Conservation (phyloP, 2,888 invertebrate species). For the Drosophila lutescens region DNA sequence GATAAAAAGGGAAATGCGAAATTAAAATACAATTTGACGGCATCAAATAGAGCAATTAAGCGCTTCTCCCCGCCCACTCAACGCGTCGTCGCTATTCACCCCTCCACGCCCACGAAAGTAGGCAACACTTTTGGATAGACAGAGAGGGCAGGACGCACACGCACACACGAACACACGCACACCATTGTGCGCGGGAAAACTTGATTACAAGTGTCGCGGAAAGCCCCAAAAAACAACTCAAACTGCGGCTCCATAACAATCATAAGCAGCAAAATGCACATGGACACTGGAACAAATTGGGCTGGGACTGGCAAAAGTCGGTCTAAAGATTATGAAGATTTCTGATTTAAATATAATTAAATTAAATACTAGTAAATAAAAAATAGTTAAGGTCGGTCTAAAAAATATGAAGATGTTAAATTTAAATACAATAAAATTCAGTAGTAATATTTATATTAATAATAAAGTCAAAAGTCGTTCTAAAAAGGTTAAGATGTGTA, state of each 20-base stretch:
- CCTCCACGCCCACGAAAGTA: constrained; percentile 16
- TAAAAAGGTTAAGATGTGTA: too few relatives aligned
- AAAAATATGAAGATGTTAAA: too few relatives aligned
- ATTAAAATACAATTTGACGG: constrained; percentile 81
- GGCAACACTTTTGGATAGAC: constrained; percentile 2
- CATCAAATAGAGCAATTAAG: constrained; percentile 78
- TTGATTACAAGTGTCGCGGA: constrained; percentile 50
- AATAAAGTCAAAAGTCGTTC: too few relatives aligned
- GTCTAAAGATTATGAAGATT: too few relatives aligned
- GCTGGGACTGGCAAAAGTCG: too few relatives aligned
- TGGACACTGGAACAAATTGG: neutral
- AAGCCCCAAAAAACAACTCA: constrained; percentile 45
- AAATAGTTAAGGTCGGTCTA: too few relatives aligned
- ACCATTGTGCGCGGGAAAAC: constrained; percentile 43
- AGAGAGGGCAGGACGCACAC: constrained; percentile 16
- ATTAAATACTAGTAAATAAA: too few relatives aligned
- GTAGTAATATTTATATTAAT: too few relatives aligned
- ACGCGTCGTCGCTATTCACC: neutral
- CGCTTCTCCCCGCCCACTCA: constrained; percentile 40
- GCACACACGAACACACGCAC: constrained; percentile 57
- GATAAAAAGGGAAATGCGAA: constrained; percentile 55
- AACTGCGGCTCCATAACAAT: constrained; percentile 42
- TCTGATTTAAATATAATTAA: too few relatives aligned
- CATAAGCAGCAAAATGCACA: constrained; percentile 28
- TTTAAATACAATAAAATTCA: too few relatives aligned